Conservation (phyloP, 2,113 vertebrate species). For the Oreochromis aureus region DNA sequence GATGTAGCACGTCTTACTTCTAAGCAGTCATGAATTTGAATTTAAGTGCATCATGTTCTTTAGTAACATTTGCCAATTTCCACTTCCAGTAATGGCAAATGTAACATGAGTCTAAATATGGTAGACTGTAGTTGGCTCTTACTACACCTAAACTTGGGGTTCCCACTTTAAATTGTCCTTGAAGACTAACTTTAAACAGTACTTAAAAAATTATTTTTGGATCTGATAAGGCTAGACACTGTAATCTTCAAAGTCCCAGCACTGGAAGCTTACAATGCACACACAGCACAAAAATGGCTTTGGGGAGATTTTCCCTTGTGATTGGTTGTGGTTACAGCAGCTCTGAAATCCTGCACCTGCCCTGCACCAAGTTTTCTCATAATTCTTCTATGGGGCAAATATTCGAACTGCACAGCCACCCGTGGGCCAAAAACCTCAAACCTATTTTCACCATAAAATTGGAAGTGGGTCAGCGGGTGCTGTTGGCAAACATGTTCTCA, state of each 20-base stretch:
- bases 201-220: background rate
- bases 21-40: background rate
- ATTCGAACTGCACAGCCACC: constrained; percentile 1
- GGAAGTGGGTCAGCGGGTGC: constrained; percentile 47
- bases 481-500: constrained; percentile 24
- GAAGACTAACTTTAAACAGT: background rate
- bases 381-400: constrained; percentile 33
- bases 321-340: constrained; percentile 29
- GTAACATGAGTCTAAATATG: background rate
- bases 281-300: background rate
- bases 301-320: constrained; percentile 8
- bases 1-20: background rate
- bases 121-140: background rate
- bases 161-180: background rate
- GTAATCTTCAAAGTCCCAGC: constrained; percentile 7
- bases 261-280: background rate
- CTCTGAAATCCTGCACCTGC: background rate
- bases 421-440: constrained; percentile 38
- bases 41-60: background rate
- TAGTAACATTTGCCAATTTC: background rate
- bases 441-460: constrained; percentile 31
- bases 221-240: constrained; percentile 15
- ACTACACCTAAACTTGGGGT: background rate
- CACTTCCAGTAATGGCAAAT: background rate
- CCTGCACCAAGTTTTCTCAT: constrained; percentile 15